A percentile compares a stretch with the other conserved stretches of the same genome.
Evolutionary conservation across 2,797 vertebrate species (phyloP).

Genomic region (Hydrolagus colliei): DNA sequence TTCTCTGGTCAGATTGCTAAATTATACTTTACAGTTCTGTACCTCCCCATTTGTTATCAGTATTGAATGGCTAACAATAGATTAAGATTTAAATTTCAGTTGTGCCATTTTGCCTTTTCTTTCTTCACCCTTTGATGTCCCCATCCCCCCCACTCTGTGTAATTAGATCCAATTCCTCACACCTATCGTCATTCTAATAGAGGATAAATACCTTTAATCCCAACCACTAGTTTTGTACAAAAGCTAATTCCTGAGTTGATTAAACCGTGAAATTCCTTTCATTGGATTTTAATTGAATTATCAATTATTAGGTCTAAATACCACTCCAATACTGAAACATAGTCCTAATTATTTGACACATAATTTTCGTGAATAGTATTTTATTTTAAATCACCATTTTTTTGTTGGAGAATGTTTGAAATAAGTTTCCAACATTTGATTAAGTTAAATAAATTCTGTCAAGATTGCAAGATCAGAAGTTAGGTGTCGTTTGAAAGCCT

Average conservation of each 20-base stretch:
- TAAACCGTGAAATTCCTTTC: neutral
- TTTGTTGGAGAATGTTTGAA: neutral
- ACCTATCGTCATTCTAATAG: neutral
- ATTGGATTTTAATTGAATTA: constrained; percentile 1
- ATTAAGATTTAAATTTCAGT: too few species aligned
- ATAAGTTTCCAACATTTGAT: constrained; percentile 6
- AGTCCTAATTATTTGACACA: neutral
- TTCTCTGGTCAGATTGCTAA: too few species aligned
- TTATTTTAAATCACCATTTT: neutral
- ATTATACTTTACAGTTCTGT: too few species aligned
- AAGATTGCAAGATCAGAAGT: neutral
- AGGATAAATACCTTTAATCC: constrained; percentile 19
- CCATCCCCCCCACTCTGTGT: too few species aligned
- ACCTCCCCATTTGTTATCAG: too few species aligned
- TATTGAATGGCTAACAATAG: too few species aligned
- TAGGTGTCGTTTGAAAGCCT: neutral
- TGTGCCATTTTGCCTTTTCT: too few species aligned
- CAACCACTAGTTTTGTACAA: neutral
- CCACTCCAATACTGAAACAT: neutral
- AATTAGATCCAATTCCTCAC: neutral
- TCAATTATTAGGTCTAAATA: neutral
- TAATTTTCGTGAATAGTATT: neutral
- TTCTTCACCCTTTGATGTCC: too few species aligned
- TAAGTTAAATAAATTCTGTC: neutral
- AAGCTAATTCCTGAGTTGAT: neutral